Base-by-base conservation (phyloP, 2,888 invertebrate genomes). In the Ecliptopera silaceata region DNA sequence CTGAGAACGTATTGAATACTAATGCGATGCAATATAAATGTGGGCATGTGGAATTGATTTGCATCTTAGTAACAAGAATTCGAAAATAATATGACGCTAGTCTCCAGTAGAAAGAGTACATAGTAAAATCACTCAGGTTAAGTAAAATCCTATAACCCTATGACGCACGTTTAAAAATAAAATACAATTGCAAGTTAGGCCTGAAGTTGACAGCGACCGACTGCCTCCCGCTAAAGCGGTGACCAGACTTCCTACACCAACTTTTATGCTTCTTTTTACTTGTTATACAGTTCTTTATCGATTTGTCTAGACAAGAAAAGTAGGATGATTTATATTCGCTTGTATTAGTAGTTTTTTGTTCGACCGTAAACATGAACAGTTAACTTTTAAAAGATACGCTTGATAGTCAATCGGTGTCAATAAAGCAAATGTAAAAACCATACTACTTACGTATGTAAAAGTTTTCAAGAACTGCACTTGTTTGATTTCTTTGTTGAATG, bases 161-260 rank as follows among this genome's bases (percentile, higher is more conserved):
- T 64, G 69, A 69, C 63, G 68, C 59, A 66, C 66, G 67, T 69
- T 61, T 10, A 17, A 57, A 68, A 68, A 72, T 72, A 73, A 74
- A 80, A 76, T 68, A 72, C 69, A 77, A 75, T 66, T 65, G 69
- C 67, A 79, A 80, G 75, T 82, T 79, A 57, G 72, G 75, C 74
- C 86, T 86, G 86, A 73, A 82, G 74, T 80, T 86, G 86, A 88
- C 88, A 86, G 78, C 68, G 70, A 77, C 67, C 65, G 78, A 80
- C 76, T 74, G 74, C 70, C 66, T 63, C 64, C 65, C 62, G 65
- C 69, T 58, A 68, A 64, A 60, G 67, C 64, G 42, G n/a, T 6
- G 34, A 22, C 0, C n/a, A 12, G 54, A 42, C 54, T 56, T 62
- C 55, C 64, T 65, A 67, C 70, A 72, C 73, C 65, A 66, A 68